These are phyloP conservation scores for Cyclargus thomasi DNA, from an alignment of 1,140 invertebrate genomes.

Conservation along the genomic window DNA sequence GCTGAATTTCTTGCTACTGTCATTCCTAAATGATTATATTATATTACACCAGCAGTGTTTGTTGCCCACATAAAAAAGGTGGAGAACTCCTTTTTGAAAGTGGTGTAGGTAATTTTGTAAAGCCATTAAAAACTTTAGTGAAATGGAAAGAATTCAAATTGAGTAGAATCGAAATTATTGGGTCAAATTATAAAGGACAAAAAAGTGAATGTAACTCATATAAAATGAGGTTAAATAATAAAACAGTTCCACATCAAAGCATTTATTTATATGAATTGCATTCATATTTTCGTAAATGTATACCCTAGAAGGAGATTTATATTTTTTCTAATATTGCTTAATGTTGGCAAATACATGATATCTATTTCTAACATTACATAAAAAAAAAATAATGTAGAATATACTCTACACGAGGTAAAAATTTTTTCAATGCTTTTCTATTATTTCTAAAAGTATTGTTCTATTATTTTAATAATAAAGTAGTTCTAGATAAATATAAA, in stretches of 20 bases:
- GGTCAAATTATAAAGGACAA: constrained; percentile 21
- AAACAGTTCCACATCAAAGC: constrained; percentile 43
- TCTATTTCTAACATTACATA: neutral
- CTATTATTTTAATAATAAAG: neutral
- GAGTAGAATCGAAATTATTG: constrained; percentile 21
- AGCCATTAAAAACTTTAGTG: too few species aligned
- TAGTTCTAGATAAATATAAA: neutral
- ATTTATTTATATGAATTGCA: constrained; percentile 72
- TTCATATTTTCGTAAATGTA: constrained; percentile 48
- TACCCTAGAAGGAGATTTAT: constrained; percentile 13
- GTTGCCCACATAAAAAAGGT: too few species aligned
- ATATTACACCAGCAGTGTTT: too few species aligned
- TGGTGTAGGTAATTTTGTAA: too few species aligned
- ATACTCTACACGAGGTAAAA: neutral
- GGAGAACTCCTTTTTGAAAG: too few species aligned
- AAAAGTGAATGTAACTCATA: constrained; percentile 72
- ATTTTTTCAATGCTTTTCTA: neutral
- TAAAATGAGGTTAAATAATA: constrained; percentile 35
- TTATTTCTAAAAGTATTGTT: neutral
- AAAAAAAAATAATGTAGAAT: constrained; percentile 11
- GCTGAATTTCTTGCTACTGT: too few species aligned
- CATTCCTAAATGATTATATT: too few species aligned
- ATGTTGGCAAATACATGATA: neutral
- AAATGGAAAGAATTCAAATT: constrained; percentile 12
- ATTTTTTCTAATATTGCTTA: neutral